phyloP scores from a whole-genome alignment of 92 coral and sea anemone genomes.

The Epizoanthus illoricatus region DNA sequence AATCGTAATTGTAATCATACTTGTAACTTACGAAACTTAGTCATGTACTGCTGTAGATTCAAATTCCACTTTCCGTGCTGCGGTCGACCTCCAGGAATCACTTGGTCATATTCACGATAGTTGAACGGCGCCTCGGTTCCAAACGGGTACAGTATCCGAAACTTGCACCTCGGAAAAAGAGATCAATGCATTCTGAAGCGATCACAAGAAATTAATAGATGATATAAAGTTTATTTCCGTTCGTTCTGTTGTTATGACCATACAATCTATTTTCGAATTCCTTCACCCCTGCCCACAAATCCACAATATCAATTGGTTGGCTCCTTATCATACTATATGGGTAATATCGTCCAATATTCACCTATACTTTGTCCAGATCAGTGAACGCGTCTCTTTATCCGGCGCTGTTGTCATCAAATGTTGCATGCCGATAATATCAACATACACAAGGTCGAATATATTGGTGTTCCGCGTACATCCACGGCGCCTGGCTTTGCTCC shows the following conservation, averaged over 20 bases:
- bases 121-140: slow-evolving; percentile 84
- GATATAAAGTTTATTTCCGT: too few relatives aligned
- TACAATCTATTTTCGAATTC: too few relatives aligned
- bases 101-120: slow-evolving; percentile 52
- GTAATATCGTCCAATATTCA: slow-evolving; percentile 20
- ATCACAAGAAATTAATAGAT: too few relatives aligned
- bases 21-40: slow-evolving; percentile 71
- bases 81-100: slow-evolving; percentile 60
- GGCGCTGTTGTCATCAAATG: slow-evolving; percentile 60
- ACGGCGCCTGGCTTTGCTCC: slow-evolving; percentile 39
- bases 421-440: slow-evolving; percentile 75
- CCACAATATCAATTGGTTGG: neutral
- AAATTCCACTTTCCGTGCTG: slow-evolving; percentile 63
- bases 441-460: slow-evolving; percentile 73
- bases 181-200: neutral
- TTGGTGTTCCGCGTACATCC: slow-evolving; percentile 57
- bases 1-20: neutral
- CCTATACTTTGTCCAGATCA: slow-evolving; percentile 71
- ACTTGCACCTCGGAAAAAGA: slow-evolving; percentile 53
- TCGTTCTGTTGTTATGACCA: too few relatives aligned
- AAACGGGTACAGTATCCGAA: slow-evolving; percentile 68
- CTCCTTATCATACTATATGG: neutral
- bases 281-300: too few relatives aligned
- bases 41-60: slow-evolving; percentile 72
- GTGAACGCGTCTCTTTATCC: slow-evolving; percentile 49